These are phyloP conservation scores for Mycogona germanica DNA, from an alignment of 2,888 invertebrate species.

Conservation along the genomic window DNA sequence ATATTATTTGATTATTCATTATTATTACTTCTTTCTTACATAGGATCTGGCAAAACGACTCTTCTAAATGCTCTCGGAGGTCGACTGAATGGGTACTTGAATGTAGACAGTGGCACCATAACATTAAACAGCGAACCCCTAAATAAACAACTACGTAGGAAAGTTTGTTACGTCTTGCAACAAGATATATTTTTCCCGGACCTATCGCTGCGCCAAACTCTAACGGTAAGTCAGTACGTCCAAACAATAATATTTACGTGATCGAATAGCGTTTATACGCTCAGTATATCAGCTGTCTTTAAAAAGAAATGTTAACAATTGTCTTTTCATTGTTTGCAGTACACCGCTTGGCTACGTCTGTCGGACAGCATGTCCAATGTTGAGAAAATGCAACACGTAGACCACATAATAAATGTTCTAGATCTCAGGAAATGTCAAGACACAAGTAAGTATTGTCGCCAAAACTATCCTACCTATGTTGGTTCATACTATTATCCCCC, in stretches of 20 bases:
- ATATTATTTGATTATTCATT: no score
- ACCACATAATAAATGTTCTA: slow-evolving; percentile 60
- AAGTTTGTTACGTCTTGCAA: slow-evolving; percentile 68
- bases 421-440: slow-evolving; percentile 61
- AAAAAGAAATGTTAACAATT: neutral
- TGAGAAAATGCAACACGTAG: slow-evolving; percentile 63
- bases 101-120: slow-evolving; percentile 47
- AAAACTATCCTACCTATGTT: no score
- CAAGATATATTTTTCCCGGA: slow-evolving; percentile 70
- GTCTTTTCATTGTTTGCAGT: slow-evolving; percentile 36
- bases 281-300: neutral
- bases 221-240: slow-evolving; percentile 40
- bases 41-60: slow-evolving; percentile 62
- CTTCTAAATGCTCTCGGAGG: slow-evolving; percentile 62
- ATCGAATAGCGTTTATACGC: neutral
- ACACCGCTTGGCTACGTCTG: slow-evolving; percentile 47
- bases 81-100: slow-evolving; percentile 41
- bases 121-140: slow-evolving; percentile 49
- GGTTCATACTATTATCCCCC: no score
- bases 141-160: slow-evolving; percentile 55
- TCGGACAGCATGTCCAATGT: slow-evolving; percentile 55
- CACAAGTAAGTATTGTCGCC: slow-evolving; percentile 56
- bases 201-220: slow-evolving; percentile 60
- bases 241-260: neutral
- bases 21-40: slow-evolving; percentile 8